Evolutionary conservation across 2,113 vertebrate species (phyloP).

Genomic region (Apistogramma diplotaenia): DNA sequence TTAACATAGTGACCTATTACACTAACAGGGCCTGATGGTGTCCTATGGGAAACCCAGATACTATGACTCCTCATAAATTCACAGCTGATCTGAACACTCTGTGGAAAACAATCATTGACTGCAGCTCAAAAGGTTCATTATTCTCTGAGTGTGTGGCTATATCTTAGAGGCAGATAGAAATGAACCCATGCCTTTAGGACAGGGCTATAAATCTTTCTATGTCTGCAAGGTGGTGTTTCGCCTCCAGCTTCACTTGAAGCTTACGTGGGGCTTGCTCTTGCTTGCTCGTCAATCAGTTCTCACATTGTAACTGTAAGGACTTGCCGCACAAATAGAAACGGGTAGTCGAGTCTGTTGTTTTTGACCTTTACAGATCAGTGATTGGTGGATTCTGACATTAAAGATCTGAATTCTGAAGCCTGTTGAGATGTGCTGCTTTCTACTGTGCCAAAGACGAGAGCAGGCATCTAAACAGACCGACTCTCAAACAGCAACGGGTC

Average conservation of each 20-base stretch:
- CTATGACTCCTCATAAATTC: conserved; percentile 42
- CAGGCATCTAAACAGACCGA: not conserved
- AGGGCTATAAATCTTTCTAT: conserved; percentile 56
- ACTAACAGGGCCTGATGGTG: not conserved
- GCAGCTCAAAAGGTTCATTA: conserved; percentile 47
- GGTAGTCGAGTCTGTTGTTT: not conserved
- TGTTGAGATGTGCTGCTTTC: not conserved
- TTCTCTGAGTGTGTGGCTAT: conserved; percentile 55
- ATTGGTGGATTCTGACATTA: not conserved
- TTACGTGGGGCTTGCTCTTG: conserved; percentile 20
- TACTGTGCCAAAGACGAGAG: not conserved
- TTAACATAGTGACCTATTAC: not conserved
- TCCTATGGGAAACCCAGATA: conserved; percentile 41
- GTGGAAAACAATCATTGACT: conserved; percentile 44
- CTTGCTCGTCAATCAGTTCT: conserved; percentile 53
- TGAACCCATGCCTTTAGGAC: conserved; percentile 51
- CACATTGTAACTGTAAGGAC: conserved; percentile 21
- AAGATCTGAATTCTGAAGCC: not conserved
- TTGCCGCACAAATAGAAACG: not conserved
- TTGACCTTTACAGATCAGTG: conserved; percentile 8
- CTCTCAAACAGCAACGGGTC: not conserved
- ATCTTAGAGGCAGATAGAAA: conserved; percentile 44
- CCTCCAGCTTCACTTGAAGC: conserved; percentile 16
- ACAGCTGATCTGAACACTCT: conserved; percentile 18
- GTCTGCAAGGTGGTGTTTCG: not conserved